Base-by-base conservation (phyloP, 2,797 vertebrate species). In the Hoplostethus atlanticus region DNA sequence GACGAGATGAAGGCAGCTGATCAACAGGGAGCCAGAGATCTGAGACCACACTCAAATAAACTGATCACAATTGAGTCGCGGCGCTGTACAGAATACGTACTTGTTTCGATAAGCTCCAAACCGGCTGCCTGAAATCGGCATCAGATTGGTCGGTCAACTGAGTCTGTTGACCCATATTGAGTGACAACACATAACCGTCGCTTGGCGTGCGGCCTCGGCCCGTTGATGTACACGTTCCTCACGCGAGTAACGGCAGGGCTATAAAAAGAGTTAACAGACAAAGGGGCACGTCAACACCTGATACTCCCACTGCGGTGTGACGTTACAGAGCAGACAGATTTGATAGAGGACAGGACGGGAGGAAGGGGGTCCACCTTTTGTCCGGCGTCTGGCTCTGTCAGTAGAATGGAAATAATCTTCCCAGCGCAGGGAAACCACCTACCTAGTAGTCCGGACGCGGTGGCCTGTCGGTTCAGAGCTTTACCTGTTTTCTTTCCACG, bases 281-380 rank as follows among this genome's bases (percentile, higher is more conserved):
- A 91, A 91, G 71, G 83, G 47, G 56, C 67, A 28, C n/a, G 76
- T 87, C 84, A 84, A 87, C 87, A 90, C 68, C 46, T 15, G 90
- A 93, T 87, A 89, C 82, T 62, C 73, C 71, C 64, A 53, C 71
- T 76, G 81, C 30, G 77, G 80, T 85, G 81, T 83, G 87, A 79
- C 78, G 81, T 89, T 81, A 85, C 83, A 73, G 56, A 40, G 54
- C 40, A 64, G 81, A 74, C 73, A 54, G 76, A 87, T 86, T 79
- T 72, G 71, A 86, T 7, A 25, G 68, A 64, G 38, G 66, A 76
- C 52, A 31, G 68, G 42, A 36, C 0, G 12, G 21, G 12, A n/a
- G 56, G 34, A 53, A 21, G 48, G 67, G 38, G 65, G 50, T 71
- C 5, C 55, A 34, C 30, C 79, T 75, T 72, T 76, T 68, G 44